phyloP scores from a whole-genome alignment of 2,888 invertebrate species.

The Archips xylosteana region DNA sequence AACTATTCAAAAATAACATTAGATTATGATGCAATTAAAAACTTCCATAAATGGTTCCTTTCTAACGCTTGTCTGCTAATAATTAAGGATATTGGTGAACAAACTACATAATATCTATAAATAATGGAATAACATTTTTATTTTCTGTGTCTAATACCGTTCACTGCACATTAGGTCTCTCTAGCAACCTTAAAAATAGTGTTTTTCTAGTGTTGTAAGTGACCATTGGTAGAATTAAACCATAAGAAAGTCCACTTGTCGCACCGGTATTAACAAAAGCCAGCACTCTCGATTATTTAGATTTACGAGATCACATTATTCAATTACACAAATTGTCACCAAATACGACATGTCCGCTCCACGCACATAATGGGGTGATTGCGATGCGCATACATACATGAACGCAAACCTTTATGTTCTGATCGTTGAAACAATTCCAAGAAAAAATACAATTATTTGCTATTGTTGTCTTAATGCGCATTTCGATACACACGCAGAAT shows the following conservation, averaged over 20 bases:
- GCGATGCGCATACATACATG: slow-evolving; percentile 29
- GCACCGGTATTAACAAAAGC: neutral
- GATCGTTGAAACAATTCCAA: neutral
- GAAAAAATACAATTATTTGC: slow-evolving; percentile 1
- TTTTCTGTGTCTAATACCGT: no score
- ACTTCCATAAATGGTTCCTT: no score
- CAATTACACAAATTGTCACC: slow-evolving; percentile 37
- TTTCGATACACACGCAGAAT: neutral
- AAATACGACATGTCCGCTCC: slow-evolving; percentile 32
- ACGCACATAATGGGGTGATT: slow-evolving; percentile 21
- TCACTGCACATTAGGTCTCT: no score
- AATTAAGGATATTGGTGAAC: no score
- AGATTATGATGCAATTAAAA: no score
- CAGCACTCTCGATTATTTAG: slow-evolving; percentile 14
- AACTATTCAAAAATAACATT: no score
- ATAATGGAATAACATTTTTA: no score
- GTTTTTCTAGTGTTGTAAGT: no score
- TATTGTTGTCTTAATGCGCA: neutral
- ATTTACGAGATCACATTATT: slow-evolving; percentile 32
- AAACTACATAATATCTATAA: no score
- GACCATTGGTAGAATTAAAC: neutral
- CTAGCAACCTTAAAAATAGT: no score
- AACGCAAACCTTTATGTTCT: neutral
- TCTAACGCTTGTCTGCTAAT: no score
- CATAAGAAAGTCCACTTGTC: neutral